Evolutionary conservation across 1,140 invertebrate genomes (phyloP).

Genomic region (Lamellibrachia luymesi): DNA sequence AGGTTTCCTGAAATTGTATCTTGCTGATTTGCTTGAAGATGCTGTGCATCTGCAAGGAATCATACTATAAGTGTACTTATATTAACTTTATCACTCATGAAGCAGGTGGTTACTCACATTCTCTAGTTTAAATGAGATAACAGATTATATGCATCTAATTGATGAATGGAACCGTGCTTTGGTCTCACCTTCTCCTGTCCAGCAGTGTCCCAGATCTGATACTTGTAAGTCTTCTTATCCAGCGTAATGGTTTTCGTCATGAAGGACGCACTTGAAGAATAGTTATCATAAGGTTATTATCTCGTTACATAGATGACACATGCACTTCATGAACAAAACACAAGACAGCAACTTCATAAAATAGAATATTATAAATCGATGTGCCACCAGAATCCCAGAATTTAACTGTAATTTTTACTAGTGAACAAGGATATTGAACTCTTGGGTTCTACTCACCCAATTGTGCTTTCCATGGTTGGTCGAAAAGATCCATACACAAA

Average conservation of each 20-base stretch:
- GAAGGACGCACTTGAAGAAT: slow-evolving; percentile 42
- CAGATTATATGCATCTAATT: background rate
- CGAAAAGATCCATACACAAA: slow-evolving; percentile 99
- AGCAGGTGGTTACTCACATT: background rate
- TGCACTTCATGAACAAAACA: background rate
- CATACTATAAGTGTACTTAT: background rate
- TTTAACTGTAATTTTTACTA: background rate
- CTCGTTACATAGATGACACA: background rate
- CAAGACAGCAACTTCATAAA: background rate
- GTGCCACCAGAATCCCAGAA: too few species aligned
- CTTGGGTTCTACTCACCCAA: slow-evolving; percentile 65
- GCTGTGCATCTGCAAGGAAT: background rate
- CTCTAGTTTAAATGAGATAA: background rate
- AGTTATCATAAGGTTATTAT: background rate
- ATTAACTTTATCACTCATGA: background rate
- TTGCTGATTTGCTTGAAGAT: background rate
- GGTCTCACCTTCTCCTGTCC: slow-evolving; percentile 63
- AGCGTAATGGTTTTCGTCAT: slow-evolving; percentile 49
- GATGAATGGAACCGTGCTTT: background rate
- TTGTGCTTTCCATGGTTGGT: slow-evolving; percentile 99
- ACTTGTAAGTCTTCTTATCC: slow-evolving; percentile 46
- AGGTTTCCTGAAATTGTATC: background rate
- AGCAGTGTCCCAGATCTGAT: slow-evolving; percentile 76
- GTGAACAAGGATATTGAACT: background rate
- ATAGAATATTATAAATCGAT: background rate